phyloP scores from a whole-genome alignment of 2,113 vertebrate species.

The Ia io region DNA sequence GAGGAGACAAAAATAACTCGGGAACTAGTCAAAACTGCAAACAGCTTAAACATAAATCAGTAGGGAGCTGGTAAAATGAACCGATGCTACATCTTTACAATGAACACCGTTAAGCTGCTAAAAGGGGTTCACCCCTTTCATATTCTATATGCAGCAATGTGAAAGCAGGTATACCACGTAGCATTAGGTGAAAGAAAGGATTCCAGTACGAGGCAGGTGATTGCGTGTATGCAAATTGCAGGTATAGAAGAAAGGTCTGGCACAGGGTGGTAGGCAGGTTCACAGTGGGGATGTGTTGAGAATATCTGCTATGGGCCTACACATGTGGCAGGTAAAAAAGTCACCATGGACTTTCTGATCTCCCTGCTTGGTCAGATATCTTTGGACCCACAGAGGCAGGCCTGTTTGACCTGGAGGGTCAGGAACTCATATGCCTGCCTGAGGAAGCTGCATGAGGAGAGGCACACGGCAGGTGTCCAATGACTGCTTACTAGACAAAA shows the following conservation, averaged over 20 bases:
- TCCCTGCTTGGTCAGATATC: not conserved
- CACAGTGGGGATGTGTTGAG: not conserved
- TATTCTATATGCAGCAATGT: accelerated
- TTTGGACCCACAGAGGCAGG: not conserved
- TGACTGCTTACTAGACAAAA: not conserved
- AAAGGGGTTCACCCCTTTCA: not conserved
- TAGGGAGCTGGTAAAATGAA: not conserved
- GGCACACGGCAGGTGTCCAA: not conserved
- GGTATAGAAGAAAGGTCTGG: not conserved
- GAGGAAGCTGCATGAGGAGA: not conserved
- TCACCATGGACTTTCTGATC: not conserved
- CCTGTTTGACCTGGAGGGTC: not conserved
- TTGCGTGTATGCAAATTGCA: not conserved
- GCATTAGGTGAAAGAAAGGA: not conserved
- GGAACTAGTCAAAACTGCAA: not conserved
- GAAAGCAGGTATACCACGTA: not conserved
- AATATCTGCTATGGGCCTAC: not conserved
- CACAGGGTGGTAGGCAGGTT: not conserved
- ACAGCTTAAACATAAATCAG: not conserved
- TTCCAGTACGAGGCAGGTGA: not conserved
- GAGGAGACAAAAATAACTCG: slow-evolving; percentile 32
- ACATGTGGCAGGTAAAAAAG: not conserved
- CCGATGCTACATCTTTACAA: not conserved
- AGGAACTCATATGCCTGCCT: not conserved
- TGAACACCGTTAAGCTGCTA: not conserved